phyloP scores from a whole-genome alignment of 1,140 invertebrate genomes.

The Trypoxylus dichotomus region DNA sequence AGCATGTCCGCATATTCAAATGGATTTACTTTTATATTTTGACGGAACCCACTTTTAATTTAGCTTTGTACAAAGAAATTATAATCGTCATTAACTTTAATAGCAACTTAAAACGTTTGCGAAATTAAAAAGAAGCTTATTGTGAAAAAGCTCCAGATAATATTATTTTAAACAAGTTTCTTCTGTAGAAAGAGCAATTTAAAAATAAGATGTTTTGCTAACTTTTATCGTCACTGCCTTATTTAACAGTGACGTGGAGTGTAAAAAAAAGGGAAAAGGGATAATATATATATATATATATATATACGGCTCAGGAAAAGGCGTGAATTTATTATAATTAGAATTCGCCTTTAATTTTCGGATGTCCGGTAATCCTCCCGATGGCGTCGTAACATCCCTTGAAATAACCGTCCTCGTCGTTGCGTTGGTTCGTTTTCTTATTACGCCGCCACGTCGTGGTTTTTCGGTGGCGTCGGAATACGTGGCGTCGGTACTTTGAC shows the following conservation, averaged over 20 bases:
- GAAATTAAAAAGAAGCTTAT: no score
- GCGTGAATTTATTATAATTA: conserved; percentile 19
- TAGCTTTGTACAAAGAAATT: no score
- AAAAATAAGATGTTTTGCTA: no score
- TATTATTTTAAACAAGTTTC: no score
- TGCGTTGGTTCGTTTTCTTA: background rate
- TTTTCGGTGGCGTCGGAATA: background rate
- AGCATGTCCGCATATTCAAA: no score
- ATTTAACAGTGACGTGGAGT: background rate
- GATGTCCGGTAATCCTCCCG: conserved; percentile 22
- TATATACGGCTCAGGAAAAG: background rate
- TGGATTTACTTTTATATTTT: no score
- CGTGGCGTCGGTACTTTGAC: background rate
- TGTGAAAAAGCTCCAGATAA: no score
- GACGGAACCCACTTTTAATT: no score
- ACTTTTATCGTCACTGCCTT: no score
- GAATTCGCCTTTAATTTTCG: conserved; percentile 19
- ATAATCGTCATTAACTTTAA: no score
- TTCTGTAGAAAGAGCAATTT: no score
- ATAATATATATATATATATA: background rate
- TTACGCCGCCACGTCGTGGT: background rate
- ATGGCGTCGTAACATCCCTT: background rate
- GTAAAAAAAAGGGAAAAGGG: background rate
- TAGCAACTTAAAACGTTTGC: no score
- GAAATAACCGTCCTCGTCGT: background rate